phyloP scores from a whole-genome alignment of 1,140 invertebrate genomes.

The Drosophila bocki region DNA sequence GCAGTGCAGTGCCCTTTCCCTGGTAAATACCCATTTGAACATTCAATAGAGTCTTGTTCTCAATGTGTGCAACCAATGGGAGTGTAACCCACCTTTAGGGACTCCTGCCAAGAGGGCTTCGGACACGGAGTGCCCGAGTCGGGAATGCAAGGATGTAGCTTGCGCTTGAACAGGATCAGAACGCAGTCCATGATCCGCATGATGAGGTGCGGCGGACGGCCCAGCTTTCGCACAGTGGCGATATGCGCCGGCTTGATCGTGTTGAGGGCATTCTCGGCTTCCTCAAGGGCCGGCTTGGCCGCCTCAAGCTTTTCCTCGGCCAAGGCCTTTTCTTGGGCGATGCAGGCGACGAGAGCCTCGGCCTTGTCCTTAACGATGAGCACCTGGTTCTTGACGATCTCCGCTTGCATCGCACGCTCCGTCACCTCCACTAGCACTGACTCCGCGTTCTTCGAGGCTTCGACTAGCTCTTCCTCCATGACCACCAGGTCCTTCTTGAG shows the following conservation, averaged over 20 bases:
- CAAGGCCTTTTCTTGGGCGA: constrained; percentile 95
- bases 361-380: constrained; percentile 98
- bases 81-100: constrained; percentile 91
- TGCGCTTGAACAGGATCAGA: constrained; percentile 95
- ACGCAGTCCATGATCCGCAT: constrained; percentile 99
- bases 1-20: no score
- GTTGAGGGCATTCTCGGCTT: constrained; percentile 97
- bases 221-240: constrained; percentile 97
- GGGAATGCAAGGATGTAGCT: constrained; percentile 91
- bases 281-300: constrained; percentile 95
- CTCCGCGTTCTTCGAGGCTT: constrained; percentile 95
- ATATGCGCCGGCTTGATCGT: constrained; percentile 99
- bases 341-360: constrained; percentile 94
- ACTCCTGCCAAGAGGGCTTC: constrained; percentile 98
- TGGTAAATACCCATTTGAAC: not conserved
- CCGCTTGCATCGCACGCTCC: constrained; percentile 96
- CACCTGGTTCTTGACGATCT: constrained; percentile 97
- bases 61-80: not conserved
- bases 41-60: not conserved
- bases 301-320: constrained; percentile 95
- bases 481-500: constrained; percentile 96
- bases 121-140: constrained; percentile 93
- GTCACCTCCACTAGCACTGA: constrained; percentile 94
- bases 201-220: constrained; percentile 97
- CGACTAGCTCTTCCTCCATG: constrained; percentile 96